Evolutionary conservation across 2,113 vertebrate genomes (phyloP), one percentile per base, ranked within the genome.

Genomic region (Sinocyclocheilus maitianheensis): DNA sequence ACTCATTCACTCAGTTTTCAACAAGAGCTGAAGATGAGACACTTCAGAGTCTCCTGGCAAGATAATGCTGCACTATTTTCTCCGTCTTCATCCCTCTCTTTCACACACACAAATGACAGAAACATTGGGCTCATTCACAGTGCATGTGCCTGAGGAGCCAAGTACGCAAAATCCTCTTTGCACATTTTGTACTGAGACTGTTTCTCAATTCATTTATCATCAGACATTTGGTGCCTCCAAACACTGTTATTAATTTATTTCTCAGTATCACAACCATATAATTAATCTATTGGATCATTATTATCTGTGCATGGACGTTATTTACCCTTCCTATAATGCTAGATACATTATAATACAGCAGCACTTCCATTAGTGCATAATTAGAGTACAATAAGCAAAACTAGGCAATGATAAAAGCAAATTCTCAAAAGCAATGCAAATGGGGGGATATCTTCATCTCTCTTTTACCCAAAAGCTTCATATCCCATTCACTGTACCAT

Each of bases 161-260:
- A 67, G 40, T 12, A 76, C 9, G 0, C 18, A 46, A 76, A 84
- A 67, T 88, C 71, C 63, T 63, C 62, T 53, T 37, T 51, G 14
- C 43, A 83, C 79, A 81, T 86, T 81, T 81, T 81, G 67, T 86
- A 53, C 67, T 62, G 62, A 77, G 63, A 83, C 22, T 2, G n/a
- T 71, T 85, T 87, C 81, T 80, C 22, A 78, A 87, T 85, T 80
- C 8, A 62, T 81, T 86, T 60, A 48, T n/a, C 40, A 65, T 81
- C 62, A 67, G 30, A 37, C 7, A 81, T 74, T 77, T 78, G 16
- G 65, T 80, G 12, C 69, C 37, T 78, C 77, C 48, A 77, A 89
- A 84, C 69, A 89, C 37, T 84, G 40, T 65, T 77, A 81, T 69
- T 63, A 34, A 85, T 87, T 78, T 43, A 87, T 89, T 85, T 62